Percentiles rank a stretch among this genome's conserved stretches.
Conservation (phyloP, 1,140 invertebrate species). For the Melanaphis sacchari region DNA sequence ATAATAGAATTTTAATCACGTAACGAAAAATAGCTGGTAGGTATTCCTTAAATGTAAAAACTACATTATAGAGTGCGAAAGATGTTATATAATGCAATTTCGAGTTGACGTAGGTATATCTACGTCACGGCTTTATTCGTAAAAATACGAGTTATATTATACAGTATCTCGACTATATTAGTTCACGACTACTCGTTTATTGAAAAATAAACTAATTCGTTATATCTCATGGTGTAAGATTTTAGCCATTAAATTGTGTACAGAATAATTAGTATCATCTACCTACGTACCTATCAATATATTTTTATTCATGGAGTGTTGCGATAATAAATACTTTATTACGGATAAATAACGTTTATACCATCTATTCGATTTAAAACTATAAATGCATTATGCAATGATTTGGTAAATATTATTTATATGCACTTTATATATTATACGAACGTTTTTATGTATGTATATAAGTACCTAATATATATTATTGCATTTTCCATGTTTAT, state of each 20-base stretch:
- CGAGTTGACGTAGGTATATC: background rate
- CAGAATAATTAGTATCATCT: background rate
- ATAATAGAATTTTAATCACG: conserved; percentile 2
- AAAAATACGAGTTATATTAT: background rate
- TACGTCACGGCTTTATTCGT: background rate
- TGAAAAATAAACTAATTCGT: no score
- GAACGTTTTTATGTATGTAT: background rate
- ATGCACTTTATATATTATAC: background rate
- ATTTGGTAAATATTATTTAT: background rate
- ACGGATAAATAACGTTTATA: no score
- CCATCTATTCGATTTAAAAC: background rate
- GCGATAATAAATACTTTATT: no score
- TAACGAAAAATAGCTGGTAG: background rate
- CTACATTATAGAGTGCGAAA: background rate
- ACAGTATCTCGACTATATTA: background rate
- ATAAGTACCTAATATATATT: background rate
- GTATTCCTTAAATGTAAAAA: background rate
- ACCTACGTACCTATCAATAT: background rate
- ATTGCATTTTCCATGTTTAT: background rate
- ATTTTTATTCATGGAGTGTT: background rate
- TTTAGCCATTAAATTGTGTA: background rate
- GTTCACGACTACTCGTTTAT: background rate
- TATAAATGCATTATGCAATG: no score
- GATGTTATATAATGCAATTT: background rate
- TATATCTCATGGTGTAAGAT: no score